Evolutionary conservation across 1,140 invertebrate genomes (phyloP).

Genomic region (Paramacrobiotus metropolitanus): DNA sequence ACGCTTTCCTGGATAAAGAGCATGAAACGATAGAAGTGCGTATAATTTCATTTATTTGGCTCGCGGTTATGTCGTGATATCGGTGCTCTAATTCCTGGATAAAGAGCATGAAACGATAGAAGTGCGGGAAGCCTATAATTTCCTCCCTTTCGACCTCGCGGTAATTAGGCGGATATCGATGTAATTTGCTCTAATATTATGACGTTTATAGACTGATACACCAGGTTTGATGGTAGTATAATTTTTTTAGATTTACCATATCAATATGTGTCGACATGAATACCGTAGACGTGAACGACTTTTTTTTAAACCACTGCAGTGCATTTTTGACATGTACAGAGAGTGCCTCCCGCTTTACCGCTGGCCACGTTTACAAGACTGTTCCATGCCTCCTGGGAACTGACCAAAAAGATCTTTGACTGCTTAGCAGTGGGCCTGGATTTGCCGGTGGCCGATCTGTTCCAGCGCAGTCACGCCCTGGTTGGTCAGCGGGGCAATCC

Average conservation of each 20-base stretch:
- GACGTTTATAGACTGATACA: no score
- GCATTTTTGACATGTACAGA: background rate
- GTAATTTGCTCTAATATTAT: no score
- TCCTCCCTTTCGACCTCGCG: background rate
- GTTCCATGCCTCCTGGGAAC: background rate
- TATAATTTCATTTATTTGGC: no score
- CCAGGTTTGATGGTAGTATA: no score
- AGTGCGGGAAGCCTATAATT: background rate
- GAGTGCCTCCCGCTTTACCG: no score
- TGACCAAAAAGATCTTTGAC: background rate
- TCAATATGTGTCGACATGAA: no score
- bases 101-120: background rate
- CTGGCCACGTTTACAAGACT: background rate
- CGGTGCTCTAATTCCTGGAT: background rate
- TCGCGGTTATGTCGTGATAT: no score
- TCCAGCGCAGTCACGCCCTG: slow-evolving; percentile 33
- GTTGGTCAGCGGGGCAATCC: slow-evolving; percentile 37
- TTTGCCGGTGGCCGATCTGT: slow-evolving; percentile 21
- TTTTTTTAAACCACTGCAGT: background rate
- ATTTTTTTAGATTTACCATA: no score
- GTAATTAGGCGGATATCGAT: background rate
- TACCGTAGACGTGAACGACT: no score
- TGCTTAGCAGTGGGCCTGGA: background rate
- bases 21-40: background rate
- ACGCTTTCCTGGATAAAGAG: background rate